Conservation (phyloP, 2,797 vertebrate species). For the Momotus momota region DNA sequence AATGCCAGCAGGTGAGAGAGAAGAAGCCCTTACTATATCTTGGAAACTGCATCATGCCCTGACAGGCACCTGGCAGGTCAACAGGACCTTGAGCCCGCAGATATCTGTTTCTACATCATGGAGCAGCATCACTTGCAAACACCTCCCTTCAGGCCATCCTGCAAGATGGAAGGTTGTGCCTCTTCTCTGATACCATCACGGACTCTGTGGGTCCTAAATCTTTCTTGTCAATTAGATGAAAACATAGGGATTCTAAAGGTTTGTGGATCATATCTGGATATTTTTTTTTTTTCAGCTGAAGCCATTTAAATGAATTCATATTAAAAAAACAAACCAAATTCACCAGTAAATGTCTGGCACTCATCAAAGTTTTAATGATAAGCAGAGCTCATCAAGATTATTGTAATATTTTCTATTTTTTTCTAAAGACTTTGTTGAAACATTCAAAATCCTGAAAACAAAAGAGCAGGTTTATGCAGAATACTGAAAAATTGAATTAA, state of each 20-base stretch:
- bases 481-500: background rate
- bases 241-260: background rate
- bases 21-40: background rate
- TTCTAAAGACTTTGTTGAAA: background rate
- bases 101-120: too few relatives aligned
- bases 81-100: accelerated
- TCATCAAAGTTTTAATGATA: background rate
- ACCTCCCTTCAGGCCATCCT: background rate
- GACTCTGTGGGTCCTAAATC: background rate
- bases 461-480: background rate
- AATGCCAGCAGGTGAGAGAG: background rate
- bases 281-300: background rate
- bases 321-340: background rate
- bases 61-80: background rate
- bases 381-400: background rate
- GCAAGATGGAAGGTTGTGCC: background rate
- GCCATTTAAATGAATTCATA: background rate
- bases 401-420: background rate
- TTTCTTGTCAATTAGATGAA: background rate
- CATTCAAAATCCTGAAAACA: background rate
- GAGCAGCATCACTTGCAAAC: background rate
- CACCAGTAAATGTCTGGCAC: background rate
- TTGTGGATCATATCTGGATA: background rate
- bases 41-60: background rate
- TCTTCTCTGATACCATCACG: accelerated